These are phyloP conservation scores for Megalops cyprinoides DNA, from an alignment of 2,797 vertebrate genomes.

Conservation along the genomic window DNA sequence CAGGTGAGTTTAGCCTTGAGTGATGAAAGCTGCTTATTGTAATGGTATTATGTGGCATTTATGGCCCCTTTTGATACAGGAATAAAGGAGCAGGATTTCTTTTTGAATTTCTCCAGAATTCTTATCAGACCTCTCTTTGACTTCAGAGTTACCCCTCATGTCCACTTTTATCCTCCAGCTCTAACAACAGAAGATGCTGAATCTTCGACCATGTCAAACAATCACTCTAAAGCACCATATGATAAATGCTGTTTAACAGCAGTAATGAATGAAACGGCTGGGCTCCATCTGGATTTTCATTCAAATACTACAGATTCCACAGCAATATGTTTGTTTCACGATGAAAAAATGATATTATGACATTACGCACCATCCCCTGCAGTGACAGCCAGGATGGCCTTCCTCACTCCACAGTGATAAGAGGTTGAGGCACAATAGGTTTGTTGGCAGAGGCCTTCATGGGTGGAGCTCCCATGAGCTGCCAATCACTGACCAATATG, in stretches of 20 bases:
- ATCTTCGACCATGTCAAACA: not conserved
- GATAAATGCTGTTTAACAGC: not conserved
- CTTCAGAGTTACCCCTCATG: no score
- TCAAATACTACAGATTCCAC: not conserved
- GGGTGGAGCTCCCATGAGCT: not conserved
- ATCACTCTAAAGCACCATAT: not conserved
- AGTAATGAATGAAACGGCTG: no score
- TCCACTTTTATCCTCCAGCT: no score
- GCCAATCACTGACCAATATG: not conserved
- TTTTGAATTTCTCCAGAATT: no score
- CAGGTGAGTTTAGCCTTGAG: no score
- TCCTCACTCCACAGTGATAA: not conserved
- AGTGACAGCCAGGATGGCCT: not conserved
- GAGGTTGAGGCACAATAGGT: no score
- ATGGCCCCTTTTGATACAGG: no score
- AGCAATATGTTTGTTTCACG: not conserved
- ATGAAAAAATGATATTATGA: not conserved
- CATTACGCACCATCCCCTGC: not conserved
- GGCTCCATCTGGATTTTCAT: not conserved
- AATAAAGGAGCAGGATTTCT: no score
- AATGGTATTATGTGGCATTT: no score
- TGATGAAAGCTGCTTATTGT: no score
- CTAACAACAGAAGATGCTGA: not conserved
- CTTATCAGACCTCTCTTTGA: no score
- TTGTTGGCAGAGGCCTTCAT: conserved; percentile 2